These are phyloP conservation scores for Papilio polyxenes DNA, from an alignment of 1,140 invertebrate species.

Conservation along the genomic window DNA sequence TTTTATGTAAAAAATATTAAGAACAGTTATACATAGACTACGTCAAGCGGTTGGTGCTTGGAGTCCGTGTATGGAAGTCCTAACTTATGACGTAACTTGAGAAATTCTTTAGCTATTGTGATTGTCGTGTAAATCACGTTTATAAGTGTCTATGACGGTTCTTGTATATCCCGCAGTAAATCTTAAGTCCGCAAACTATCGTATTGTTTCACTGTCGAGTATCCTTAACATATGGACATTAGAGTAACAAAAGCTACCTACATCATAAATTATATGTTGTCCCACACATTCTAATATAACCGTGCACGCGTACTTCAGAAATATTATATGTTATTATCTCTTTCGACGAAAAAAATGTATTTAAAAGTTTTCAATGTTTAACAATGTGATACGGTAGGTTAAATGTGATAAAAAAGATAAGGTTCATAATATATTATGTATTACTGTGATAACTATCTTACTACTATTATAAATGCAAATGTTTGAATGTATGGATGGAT, in stretches of 20 bases:
- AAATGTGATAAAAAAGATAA: too few species aligned
- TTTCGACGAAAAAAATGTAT: not conserved
- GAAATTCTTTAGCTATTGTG: not conserved
- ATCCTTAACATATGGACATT: constrained; percentile 11
- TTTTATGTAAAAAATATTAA: too few species aligned
- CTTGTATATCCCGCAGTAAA: not conserved
- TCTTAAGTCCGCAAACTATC: constrained; percentile 1
- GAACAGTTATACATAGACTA: too few species aligned
- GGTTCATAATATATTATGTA: too few species aligned
- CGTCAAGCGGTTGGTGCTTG: too few species aligned
- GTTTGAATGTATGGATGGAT: too few species aligned
- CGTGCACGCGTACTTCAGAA: not conserved
- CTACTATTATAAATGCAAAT: too few species aligned
- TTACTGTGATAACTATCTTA: too few species aligned
- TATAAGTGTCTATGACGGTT: not conserved
- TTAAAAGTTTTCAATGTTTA: not conserved
- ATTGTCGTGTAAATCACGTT: not conserved
- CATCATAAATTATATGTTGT: not conserved
- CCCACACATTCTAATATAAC: not conserved
- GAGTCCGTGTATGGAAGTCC: not conserved
- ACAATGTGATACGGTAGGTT: too few species aligned
- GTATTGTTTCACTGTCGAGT: constrained; percentile 20
- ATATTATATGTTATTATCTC: not conserved
- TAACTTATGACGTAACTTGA: not conserved
- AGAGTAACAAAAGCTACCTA: not conserved